Conservation (phyloP, 2,888 invertebrate species). For the Agrenia bidenticulata region DNA sequence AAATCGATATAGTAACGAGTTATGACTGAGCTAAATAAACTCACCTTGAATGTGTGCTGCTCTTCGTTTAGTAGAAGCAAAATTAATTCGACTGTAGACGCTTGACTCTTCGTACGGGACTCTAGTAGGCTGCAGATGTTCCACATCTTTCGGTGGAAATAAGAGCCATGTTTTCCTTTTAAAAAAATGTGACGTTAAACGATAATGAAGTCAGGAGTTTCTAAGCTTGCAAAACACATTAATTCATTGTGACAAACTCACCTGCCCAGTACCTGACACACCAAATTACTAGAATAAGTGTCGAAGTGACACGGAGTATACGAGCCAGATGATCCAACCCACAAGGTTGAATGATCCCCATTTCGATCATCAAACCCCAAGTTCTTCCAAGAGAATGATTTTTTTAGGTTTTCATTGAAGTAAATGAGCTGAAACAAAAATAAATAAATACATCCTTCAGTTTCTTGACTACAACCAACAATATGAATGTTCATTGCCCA, state of each 20-base stretch:
- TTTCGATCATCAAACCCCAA: constrained; percentile 72
- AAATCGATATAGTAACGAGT: too few relatives aligned
- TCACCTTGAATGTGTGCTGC: constrained; percentile 27
- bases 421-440: constrained; percentile 47
- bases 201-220: too few relatives aligned
- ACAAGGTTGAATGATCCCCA: constrained; percentile 73
- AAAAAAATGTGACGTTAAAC: too few relatives aligned
- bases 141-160: constrained; percentile 75
- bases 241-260: constrained; percentile 55
- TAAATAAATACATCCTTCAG: neutral
- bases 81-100: constrained; percentile 81
- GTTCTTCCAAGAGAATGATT: constrained; percentile 65
- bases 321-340: constrained; percentile 83
- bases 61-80: constrained; percentile 55
- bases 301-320: constrained; percentile 94
- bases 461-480: too few relatives aligned
- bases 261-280: constrained; percentile 85
- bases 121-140: constrained; percentile 71
- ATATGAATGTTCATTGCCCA: neutral
- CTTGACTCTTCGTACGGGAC: constrained; percentile 97
- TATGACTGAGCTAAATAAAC: neutral
- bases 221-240: constrained; percentile 42
- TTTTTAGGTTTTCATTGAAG: constrained; percentile 36
- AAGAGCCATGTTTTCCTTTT: constrained; percentile 92
- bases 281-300: constrained; percentile 89